These are phyloP conservation scores for Cyanistes caeruleus DNA, from an alignment of 2,113 vertebrate genomes.

Conservation along the genomic window DNA sequence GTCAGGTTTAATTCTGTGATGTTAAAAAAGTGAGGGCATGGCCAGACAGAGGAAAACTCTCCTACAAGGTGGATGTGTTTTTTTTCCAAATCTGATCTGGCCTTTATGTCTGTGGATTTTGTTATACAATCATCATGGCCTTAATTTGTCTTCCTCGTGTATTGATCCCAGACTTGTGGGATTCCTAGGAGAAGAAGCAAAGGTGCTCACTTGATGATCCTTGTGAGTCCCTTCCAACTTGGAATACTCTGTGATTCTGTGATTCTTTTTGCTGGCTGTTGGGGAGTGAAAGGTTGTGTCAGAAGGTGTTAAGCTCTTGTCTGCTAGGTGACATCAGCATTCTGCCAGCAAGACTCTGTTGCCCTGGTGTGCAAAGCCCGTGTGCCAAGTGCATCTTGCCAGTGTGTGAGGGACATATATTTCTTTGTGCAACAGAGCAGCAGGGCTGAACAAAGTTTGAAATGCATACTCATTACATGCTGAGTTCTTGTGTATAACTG, in stretches of 20 bases:
- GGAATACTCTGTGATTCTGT: background rate
- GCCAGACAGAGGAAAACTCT: background rate
- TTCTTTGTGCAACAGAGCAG: background rate
- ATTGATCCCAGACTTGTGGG: background rate
- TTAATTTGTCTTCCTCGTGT: background rate
- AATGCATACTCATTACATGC: background rate
- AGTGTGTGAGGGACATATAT: background rate
- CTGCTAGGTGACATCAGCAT: background rate
- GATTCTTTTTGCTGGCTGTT: background rate
- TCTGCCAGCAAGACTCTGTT: background rate
- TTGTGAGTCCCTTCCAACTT: background rate
- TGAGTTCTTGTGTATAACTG: background rate
- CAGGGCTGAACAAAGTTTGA: background rate
- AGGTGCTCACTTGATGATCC: background rate
- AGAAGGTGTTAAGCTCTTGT: background rate
- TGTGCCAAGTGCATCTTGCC: background rate
- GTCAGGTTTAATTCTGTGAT: background rate
- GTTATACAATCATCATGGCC: background rate
- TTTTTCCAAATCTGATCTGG: background rate
- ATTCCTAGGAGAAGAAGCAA: background rate
- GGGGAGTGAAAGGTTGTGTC: background rate
- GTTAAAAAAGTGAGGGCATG: background rate
- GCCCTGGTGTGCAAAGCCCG: background rate
- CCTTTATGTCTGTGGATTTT: background rate
- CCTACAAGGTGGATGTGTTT: background rate